Percentiles rank a stretch among this genome's conserved stretches.
phyloP scores from a whole-genome alignment of 2,113 vertebrate genomes.

The Limnothrissa miodon region DNA sequence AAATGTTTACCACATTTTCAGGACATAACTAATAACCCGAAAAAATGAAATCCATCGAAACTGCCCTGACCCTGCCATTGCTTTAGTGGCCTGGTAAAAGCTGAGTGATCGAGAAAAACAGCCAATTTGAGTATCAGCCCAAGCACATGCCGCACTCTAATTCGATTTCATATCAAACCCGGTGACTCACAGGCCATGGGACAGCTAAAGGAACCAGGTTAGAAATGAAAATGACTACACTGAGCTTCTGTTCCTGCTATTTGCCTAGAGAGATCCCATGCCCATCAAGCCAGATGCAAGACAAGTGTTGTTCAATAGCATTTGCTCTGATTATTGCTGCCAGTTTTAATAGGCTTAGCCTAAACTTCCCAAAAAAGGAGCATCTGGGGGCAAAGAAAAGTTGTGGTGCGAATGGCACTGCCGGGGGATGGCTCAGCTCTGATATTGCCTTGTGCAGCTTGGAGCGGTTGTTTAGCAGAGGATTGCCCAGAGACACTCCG shows the following conservation, averaged over 20 bases:
- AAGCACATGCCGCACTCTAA: background rate
- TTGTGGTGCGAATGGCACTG: background rate
- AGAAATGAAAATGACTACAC: background rate
- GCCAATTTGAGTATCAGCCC: background rate
- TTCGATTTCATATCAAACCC: conserved; percentile 2
- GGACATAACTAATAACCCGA: background rate
- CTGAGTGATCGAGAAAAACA: background rate
- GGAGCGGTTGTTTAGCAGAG: background rate
- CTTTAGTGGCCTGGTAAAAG: background rate
- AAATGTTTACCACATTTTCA: too few relatives aligned
- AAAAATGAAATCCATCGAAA: background rate
- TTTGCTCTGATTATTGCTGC: background rate
- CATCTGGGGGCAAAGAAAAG: background rate
- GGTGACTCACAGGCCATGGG: conserved; percentile 11
- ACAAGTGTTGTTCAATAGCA: background rate
- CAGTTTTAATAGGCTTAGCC: background rate
- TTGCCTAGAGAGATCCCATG: background rate
- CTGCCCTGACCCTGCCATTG: background rate
- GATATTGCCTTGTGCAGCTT: background rate
- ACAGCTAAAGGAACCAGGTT: background rate
- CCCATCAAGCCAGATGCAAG: background rate
- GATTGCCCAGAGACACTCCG: background rate
- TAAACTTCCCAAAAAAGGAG: background rate
- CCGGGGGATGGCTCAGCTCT: background rate
- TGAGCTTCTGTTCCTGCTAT: background rate